Evolutionary conservation across 2,888 invertebrate species (phyloP).

Genomic region (Drosophila recens): DNA sequence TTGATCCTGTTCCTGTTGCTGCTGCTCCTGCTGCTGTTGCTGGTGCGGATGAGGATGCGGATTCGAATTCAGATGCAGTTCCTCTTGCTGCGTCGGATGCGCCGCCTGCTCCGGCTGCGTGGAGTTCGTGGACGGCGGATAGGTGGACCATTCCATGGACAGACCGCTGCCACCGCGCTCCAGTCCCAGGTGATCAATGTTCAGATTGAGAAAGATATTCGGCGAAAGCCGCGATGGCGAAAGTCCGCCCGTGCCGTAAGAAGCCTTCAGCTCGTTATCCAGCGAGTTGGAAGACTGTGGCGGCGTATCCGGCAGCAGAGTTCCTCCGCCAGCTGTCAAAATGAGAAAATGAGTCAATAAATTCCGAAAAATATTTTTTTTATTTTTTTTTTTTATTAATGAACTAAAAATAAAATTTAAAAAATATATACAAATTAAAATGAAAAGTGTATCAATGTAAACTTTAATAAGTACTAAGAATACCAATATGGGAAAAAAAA

Average conservation of each 20-base stretch:
- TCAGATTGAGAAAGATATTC: constrained; percentile 85
- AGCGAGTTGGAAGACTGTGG: constrained; percentile 83
- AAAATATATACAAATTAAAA: too few relatives aligned
- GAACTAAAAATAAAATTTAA: too few relatives aligned
- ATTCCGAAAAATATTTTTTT: too few relatives aligned
- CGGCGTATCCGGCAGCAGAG: constrained; percentile 83
- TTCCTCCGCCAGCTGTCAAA: constrained; percentile 76
- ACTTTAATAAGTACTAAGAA: too few relatives aligned
- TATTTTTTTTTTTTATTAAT: too few relatives aligned
- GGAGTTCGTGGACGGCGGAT: constrained; percentile 60
- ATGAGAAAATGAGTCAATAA: background rate
- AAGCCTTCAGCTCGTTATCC: constrained; percentile 83
- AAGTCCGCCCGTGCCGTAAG: constrained; percentile 68
- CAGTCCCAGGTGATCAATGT: constrained; percentile 84
- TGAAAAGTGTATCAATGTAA: too few relatives aligned
- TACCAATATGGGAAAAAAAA: too few relatives aligned
- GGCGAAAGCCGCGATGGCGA: constrained; percentile 85
- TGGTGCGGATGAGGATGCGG: constrained; percentile 36
- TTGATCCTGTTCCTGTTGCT: constrained; percentile 44
- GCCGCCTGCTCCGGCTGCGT: constrained; percentile 38
- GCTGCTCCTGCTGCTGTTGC: constrained; percentile 27
- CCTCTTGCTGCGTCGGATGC: constrained; percentile 40
- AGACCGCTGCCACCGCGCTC: constrained; percentile 83
- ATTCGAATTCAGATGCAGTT: constrained; percentile 37
- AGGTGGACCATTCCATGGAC: constrained; percentile 85